Percentiles rank a stretch among this genome's conserved stretches.
These are phyloP conservation scores for Calypte anna DNA, from an alignment of 2,113 vertebrate species.

Conservation along the genomic window DNA sequence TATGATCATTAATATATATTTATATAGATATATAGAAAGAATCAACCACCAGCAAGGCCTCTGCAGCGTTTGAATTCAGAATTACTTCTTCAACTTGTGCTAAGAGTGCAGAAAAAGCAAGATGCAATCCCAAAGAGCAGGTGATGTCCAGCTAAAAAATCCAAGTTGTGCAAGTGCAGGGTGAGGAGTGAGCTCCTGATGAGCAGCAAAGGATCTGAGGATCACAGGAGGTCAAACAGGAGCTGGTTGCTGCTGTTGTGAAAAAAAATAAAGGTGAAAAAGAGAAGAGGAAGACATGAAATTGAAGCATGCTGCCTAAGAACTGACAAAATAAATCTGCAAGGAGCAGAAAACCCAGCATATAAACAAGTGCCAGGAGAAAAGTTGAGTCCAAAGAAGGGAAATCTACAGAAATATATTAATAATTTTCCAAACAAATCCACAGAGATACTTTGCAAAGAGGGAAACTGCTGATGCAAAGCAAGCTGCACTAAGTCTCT, in stretches of 20 bases:
- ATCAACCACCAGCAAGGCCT: background rate
- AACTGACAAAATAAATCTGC: background rate
- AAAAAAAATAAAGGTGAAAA: background rate
- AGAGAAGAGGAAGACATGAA: background rate
- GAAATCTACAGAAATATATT: background rate
- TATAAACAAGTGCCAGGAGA: background rate
- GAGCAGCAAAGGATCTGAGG: background rate
- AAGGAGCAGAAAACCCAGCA: background rate
- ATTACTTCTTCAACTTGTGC: background rate
- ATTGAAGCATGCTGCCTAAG: background rate
- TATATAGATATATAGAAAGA: background rate
- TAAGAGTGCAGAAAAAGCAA: background rate
- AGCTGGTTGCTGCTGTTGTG: background rate
- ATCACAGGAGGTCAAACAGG: background rate
- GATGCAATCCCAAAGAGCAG: background rate
- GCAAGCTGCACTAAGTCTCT: accelerated
- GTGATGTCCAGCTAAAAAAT: background rate
- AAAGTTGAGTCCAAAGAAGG: background rate
- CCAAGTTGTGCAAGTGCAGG: accelerated
- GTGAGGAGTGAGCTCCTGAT: background rate
- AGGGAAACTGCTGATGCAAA: background rate
- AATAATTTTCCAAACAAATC: background rate
- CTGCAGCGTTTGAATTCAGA: background rate
- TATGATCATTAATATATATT: too few species aligned
- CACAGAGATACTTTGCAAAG: background rate